Evolutionary conservation across 1,140 invertebrate genomes (phyloP).

Genomic region (Cepaea nemoralis): DNA sequence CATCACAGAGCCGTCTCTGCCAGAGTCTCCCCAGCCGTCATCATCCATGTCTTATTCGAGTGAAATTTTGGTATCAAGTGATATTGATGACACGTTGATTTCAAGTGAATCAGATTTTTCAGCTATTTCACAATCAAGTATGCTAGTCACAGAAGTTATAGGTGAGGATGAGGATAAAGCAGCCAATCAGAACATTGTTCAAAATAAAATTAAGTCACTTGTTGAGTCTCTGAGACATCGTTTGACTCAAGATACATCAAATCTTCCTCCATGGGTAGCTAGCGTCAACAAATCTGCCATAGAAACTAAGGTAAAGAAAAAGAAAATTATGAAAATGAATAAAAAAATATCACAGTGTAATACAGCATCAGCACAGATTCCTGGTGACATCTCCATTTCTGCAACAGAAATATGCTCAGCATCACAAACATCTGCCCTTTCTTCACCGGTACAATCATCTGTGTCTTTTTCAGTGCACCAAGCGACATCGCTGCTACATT

Average conservation of each 20-base stretch:
- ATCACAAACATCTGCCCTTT: neutral
- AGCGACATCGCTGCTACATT: neutral
- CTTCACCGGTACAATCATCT: neutral
- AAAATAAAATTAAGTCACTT: slow-evolving; percentile 28
- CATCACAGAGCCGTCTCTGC: neutral
- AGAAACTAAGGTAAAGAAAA: neutral
- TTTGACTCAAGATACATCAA: slow-evolving; percentile 22
- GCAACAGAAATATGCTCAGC: neutral
- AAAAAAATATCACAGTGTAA: neutral
- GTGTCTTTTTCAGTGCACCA: neutral
- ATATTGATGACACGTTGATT: slow-evolving; percentile 2
- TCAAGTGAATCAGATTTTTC: neutral
- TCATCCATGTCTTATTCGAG: slow-evolving; percentile 26
- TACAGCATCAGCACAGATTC: neutral
- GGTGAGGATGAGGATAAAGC: neutral
- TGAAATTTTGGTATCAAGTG: slow-evolving; percentile 27
- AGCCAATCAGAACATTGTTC: neutral
- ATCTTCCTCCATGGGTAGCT: neutral
- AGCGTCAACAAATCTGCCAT: neutral
- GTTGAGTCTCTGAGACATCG: slow-evolving; percentile 34
- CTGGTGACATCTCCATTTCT: neutral
- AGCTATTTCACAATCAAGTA: neutral
- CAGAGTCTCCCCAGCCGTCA: slow-evolving; percentile 7
- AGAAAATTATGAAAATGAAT: neutral
- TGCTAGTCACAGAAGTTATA: neutral